Base-by-base conservation (phyloP, 1,140 invertebrate genomes). In the Ceratina japonica region DNA sequence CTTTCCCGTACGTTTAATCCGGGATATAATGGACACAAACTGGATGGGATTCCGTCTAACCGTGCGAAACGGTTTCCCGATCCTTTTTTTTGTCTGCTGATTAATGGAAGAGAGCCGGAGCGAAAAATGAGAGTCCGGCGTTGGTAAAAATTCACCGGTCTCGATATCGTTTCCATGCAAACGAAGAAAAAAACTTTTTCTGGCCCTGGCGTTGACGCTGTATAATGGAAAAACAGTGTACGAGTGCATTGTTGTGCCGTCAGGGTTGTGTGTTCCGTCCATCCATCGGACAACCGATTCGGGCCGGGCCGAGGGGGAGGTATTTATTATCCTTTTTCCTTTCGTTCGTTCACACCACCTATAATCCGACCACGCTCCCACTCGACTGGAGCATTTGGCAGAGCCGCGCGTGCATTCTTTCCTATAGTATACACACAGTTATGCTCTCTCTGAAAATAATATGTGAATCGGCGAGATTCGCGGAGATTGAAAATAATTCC, bases 151-250 rank as follows among this genome's bases (percentile, higher is more conserved):
- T 51, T 22, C 5, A 3, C 2, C 10, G 2, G 3, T 7, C 4
- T 31, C 52, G 52, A 1, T 4, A 27, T 1, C 13, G 8, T n/a
- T 27, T 12, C 66, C 22, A 56, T 56, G 18, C 74, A 20, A 68
- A 51, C 3, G 37, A 37, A 64, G 22, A 49, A 27, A 15, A 69
- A 62, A 37, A 61, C 15, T n/a, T 10, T n/a, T 20, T 24, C 2
- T 4, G 44, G 16, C 12, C 15, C n/a, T 12, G 62, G 8, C 20
- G 64, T 49, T 68, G 71, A 84, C 79, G 79, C 71, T 54, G 75
- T 73, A 82, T 88, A 87, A 88, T 87, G 85, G 87, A 87, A 81
- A 85, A 88, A 84, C 83, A 84, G 77, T 88, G 86, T 87, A 76
- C 61, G 44, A 49, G 10, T 16, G 24, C 52, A 54, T 77, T 37